Evolutionary conservation across 1,140 invertebrate species (phyloP).

Genomic region (Leptinotarsa defecta): DNA sequence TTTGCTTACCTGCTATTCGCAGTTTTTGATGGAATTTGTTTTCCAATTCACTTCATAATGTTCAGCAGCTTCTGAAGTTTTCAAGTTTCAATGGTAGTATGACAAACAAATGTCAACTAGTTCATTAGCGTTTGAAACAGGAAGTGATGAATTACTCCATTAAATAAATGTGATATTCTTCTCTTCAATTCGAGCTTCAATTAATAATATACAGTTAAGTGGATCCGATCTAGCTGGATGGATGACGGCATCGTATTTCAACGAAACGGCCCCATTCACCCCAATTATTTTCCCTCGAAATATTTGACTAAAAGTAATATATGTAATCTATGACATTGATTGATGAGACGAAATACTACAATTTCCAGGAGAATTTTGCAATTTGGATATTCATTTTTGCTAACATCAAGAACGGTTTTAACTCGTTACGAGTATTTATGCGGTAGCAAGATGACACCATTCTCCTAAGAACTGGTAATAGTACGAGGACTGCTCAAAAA

Average conservation of each 20-base stretch:
- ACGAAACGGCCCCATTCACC: background rate
- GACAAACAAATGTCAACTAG: background rate
- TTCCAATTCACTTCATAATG: no score
- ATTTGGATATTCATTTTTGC: background rate
- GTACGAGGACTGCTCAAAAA: no score
- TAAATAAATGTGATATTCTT: conserved; percentile 9
- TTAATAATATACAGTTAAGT: conserved; percentile 1
- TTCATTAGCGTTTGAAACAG: background rate
- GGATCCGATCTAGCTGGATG: conserved; percentile 2
- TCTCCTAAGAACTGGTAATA: no score
- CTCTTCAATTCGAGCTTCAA: background rate
- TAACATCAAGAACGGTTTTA: no score
- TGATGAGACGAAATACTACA: background rate
- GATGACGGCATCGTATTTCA: conserved; percentile 5
- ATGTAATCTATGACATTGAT: background rate
- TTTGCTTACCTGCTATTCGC: no score
- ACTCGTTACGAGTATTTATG: no score
- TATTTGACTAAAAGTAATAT: background rate
- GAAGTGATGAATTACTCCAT: background rate
- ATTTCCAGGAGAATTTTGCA: background rate
- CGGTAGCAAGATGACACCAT: no score
- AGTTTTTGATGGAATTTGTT: no score
- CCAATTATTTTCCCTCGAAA: background rate
- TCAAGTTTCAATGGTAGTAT: background rate
- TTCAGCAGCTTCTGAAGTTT: background rate